Evolutionary conservation across 2,888 invertebrate genomes (phyloP).

Genomic region (Heliothis peltigera): DNA sequence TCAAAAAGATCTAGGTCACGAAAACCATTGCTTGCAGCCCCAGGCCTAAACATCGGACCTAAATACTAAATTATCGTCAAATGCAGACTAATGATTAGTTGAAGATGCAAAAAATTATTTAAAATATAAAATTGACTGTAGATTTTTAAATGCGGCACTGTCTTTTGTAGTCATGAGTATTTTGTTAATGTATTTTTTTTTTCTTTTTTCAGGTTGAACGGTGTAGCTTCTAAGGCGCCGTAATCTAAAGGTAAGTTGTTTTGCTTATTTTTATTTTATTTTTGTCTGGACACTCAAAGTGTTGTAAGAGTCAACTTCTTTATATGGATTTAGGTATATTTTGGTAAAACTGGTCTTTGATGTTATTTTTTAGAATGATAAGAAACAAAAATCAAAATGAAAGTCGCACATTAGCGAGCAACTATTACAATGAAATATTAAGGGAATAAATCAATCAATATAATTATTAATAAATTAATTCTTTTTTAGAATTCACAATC

Average conservation of each 20-base stretch:
- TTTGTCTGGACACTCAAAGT: conserved; percentile 25
- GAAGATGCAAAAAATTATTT: conserved; percentile 76
- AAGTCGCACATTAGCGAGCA: no score
- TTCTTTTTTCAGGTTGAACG: conserved; percentile 69
- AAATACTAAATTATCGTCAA: conserved; percentile 86
- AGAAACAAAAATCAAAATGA: no score
- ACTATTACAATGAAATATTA: no score
- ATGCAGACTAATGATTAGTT: conserved; percentile 82
- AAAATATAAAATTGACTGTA: conserved; percentile 75
- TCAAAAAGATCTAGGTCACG: conserved; percentile 88
- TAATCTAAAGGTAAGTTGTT: conserved; percentile 69
- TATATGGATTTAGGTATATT: conserved; percentile 1
- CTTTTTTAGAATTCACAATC: no score
- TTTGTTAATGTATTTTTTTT: conserved; percentile 62
- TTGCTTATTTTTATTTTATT: conserved; percentile 62
- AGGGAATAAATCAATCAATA: no score
- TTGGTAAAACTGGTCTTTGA: not conserved
- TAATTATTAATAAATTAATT: no score
- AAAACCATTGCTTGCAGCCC: conserved; percentile 84
- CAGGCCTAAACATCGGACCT: conserved; percentile 82
- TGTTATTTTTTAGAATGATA: not conserved
- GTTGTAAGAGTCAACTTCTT: conserved; percentile 5
- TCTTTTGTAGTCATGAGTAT: conserved; percentile 60
- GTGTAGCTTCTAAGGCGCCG: conserved; percentile 42
- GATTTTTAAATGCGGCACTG: conserved; percentile 67